phyloP scores from a whole-genome alignment of 2,113 vertebrate species.

The Engraulis encrasicolus region DNA sequence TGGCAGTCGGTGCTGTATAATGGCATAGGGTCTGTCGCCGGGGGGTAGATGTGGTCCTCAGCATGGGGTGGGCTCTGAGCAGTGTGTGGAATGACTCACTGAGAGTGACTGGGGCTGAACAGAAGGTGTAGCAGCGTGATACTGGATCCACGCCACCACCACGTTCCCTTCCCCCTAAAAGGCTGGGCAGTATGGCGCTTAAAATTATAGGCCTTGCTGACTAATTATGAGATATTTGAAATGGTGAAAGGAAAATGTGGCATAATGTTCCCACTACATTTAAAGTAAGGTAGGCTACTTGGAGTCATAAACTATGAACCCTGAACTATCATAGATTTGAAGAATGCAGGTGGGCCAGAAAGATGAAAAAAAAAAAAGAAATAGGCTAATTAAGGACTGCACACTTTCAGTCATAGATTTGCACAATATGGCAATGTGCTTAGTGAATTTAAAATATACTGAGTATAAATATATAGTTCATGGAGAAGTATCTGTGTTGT shows the following conservation, averaged over 20 bases:
- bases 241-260: background rate
- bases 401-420: no score
- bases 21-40: background rate
- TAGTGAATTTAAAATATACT: no score
- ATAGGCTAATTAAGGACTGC: no score
- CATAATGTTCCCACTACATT: background rate
- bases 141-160: background rate
- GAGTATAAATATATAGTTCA: no score
- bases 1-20: background rate
- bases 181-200: background rate
- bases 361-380: no score
- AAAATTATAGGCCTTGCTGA: background rate
- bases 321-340: background rate
- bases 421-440: no score
- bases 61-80: background rate
- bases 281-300: background rate
- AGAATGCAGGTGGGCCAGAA: no score
- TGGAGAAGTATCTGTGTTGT: no score
- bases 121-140: conserved; percentile 7
- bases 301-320: background rate
- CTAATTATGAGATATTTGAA: background rate
- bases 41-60: background rate
- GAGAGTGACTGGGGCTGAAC: background rate
- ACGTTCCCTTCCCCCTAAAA: background rate
- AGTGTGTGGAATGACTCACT: background rate